Evolutionary conservation across 2,888 invertebrate genomes (phyloP).

Genomic region (Meteorus colon): DNA sequence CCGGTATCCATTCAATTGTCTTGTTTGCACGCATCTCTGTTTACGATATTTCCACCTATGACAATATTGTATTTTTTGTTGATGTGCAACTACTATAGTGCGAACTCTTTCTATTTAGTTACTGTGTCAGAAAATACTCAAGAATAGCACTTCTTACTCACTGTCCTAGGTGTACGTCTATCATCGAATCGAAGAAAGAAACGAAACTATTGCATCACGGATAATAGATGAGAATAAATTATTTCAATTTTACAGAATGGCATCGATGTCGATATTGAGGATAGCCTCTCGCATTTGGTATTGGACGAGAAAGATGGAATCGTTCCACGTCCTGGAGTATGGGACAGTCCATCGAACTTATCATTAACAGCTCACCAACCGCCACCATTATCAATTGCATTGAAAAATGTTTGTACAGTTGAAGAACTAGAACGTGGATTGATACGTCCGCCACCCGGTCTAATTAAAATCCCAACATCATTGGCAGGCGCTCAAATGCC

Average conservation of each 20-base stretch:
- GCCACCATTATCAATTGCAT: conserved; percentile 54
- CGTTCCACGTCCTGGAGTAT: conserved; percentile 73
- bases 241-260: conserved; percentile 47
- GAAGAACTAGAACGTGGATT: conserved; percentile 83
- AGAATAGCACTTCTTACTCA: no score
- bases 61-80: no score
- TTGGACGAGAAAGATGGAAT: conserved; percentile 76
- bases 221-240: background rate
- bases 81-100: no score
- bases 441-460: conserved; percentile 72
- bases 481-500: conserved; percentile 59
- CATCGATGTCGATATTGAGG: conserved; percentile 71
- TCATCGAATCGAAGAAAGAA: background rate
- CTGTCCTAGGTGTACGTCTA: no score
- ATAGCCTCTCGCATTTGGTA: conserved; percentile 77
- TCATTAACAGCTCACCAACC: conserved; percentile 57
- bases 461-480: conserved; percentile 60
- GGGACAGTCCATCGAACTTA: conserved; percentile 72
- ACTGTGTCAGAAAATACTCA: no score
- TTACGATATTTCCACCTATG: no score
- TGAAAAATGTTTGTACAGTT: conserved; percentile 82
- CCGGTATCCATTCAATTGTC: no score
- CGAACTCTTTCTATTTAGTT: no score
- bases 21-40: no score
- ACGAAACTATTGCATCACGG: background rate